phyloP scores from a whole-genome alignment of 2,888 invertebrate species.

The Parnassius glacialis region DNA sequence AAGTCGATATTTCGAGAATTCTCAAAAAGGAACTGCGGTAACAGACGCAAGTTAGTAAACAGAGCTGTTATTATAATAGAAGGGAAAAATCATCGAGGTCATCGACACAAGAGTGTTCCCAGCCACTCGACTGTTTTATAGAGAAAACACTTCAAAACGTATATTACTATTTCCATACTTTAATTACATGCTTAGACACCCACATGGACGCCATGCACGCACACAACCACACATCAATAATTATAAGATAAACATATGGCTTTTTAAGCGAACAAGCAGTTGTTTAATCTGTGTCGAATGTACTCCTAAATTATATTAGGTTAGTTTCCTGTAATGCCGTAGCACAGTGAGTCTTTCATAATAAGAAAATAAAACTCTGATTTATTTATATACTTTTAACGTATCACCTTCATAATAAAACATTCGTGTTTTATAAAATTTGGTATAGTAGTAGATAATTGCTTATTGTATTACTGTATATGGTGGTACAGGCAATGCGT shows the following conservation, averaged over 20 bases:
- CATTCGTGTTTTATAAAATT: slow-evolving; percentile 41
- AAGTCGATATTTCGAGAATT: slow-evolving; percentile 38
- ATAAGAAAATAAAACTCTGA: slow-evolving; percentile 6
- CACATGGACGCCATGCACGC: slow-evolving; percentile 49
- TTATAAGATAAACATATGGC: slow-evolving; percentile 74
- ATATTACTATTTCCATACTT: slow-evolving; percentile 80
- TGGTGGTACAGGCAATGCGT: slow-evolving; percentile 58
- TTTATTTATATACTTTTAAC: not conserved
- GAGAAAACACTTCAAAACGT: slow-evolving; percentile 79
- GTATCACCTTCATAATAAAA: slow-evolving; percentile 14
- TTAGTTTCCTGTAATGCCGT: slow-evolving; percentile 47
- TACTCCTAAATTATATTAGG: slow-evolving; percentile 52
- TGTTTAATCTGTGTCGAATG: slow-evolving; percentile 40
- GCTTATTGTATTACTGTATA: slow-evolving; percentile 61
- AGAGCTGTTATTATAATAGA: slow-evolving; percentile 69
- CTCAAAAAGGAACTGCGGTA: slow-evolving; percentile 47
- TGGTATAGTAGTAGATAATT: slow-evolving; percentile 58
- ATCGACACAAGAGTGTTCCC: slow-evolving; percentile 68
- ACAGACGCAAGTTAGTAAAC: slow-evolving; percentile 61
- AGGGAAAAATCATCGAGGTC: slow-evolving; percentile 63
- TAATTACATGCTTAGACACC: slow-evolving; percentile 68
- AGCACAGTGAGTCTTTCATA: slow-evolving; percentile 31
- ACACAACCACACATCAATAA: slow-evolving; percentile 42
- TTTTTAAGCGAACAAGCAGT: slow-evolving; percentile 55
- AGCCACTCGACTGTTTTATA: slow-evolving; percentile 76